Conservation (phyloP, 2,888 invertebrate genomes). For the Marasmarcha lunaedactyla region DNA sequence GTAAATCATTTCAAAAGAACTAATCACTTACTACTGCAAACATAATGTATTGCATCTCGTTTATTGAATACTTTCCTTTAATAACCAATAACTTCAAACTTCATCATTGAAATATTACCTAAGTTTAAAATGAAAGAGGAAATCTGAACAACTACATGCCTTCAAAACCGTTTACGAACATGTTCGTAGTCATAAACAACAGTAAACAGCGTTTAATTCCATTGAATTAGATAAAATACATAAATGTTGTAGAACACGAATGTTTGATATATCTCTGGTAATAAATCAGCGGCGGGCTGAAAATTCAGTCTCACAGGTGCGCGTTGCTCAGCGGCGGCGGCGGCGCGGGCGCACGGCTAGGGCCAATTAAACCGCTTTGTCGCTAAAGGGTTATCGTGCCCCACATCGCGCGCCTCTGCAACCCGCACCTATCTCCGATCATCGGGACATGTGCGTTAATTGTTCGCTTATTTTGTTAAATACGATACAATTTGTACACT, state of each 20-base stretch:
- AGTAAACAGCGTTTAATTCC: slow-evolving; percentile 8
- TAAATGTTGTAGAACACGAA: slow-evolving; percentile 2
- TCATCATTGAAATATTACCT: slow-evolving; percentile 7
- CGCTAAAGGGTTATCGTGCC: background rate
- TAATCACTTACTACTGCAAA: too few species aligned
- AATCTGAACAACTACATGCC: too few species aligned
- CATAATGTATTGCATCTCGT: too few species aligned
- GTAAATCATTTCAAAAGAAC: too few species aligned
- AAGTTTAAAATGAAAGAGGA: too few species aligned
- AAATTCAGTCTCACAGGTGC: background rate
- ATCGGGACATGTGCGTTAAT: slow-evolving; percentile 37
- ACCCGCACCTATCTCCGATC: slow-evolving; percentile 17
- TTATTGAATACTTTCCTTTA: too few species aligned
- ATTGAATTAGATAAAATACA: slow-evolving; percentile 6
- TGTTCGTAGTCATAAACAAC: background rate
- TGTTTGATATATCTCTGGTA: slow-evolving; percentile 4
- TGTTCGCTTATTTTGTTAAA: slow-evolving; percentile 42
- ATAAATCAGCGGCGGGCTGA: slow-evolving; percentile 5
- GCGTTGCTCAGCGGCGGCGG: background rate
- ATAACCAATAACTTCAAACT: too few species aligned
- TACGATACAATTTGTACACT: slow-evolving; percentile 48
- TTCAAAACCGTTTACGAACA: slow-evolving; percentile 24
- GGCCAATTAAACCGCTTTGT: background rate
- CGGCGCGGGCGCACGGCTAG: background rate
- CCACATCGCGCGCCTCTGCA: slow-evolving; percentile 7